phyloP scores from a whole-genome alignment of 2,888 invertebrate species.

The Silvanus unidentatus region DNA sequence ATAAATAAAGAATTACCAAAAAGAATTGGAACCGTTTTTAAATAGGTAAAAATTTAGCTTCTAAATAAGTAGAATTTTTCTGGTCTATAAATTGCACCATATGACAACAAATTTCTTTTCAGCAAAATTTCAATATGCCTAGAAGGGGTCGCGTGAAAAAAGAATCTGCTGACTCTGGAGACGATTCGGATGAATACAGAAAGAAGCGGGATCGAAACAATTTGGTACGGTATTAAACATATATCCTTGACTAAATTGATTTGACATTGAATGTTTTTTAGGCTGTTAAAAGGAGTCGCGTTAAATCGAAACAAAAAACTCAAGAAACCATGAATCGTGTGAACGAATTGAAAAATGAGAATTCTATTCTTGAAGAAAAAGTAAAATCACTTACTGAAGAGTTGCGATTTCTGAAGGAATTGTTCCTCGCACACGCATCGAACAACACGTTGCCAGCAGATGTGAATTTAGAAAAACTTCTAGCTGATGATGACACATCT shows the following conservation, averaged over 20 bases:
- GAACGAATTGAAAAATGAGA: conserved; percentile 68
- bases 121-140: conserved; percentile 28
- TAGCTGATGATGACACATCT: conserved; percentile 46
- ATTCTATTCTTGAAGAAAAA: conserved; percentile 73
- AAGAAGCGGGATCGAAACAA: conserved; percentile 72
- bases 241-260: background rate
- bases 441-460: conserved; percentile 54
- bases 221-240: conserved; percentile 49
- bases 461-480: conserved; percentile 53
- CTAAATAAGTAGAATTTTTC: no score
- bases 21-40: no score
- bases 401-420: conserved; percentile 70
- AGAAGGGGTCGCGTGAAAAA: conserved; percentile 36
- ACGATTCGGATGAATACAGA: conserved; percentile 64
- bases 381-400: conserved; percentile 77
- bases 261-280: conserved; percentile 38
- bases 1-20: no score
- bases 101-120: no score
- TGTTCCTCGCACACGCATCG: conserved; percentile 75
- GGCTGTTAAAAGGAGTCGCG: conserved; percentile 79
- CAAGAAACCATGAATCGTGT: conserved; percentile 72
- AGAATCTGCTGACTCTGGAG: conserved; percentile 56
- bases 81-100: no score
- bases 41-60: no score
- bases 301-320: conserved; percentile 70